Evolutionary conservation across 2,888 invertebrate species (phyloP), one percentile per base, ranked within the genome.

Genomic region (Leptopterna dolabrata): DNA sequence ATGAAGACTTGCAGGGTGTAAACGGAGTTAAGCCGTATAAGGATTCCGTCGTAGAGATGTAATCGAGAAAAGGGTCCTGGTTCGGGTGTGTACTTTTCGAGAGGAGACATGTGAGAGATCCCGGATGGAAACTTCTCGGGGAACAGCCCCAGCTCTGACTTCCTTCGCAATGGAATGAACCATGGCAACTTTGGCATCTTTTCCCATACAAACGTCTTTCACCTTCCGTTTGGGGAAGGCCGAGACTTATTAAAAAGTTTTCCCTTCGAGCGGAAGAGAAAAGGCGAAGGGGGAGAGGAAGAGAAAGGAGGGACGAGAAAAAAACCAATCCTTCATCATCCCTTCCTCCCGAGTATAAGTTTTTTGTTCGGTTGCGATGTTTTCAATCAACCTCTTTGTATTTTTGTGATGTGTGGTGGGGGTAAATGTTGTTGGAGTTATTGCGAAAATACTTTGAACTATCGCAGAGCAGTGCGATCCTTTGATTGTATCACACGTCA

Each of bases 1-100:
- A 83, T 83, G 83, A 83, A 83, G 71, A 63, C 63, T 70, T 36
- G 19, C 63, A 63, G 71, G 83, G 83, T 83, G 83, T 83, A 83
- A 83, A 83, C 83, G 43, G 63, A 24, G 70, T 70, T 82, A 82
- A 63, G 19, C 63, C 63, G 51, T 16, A 7, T 7, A 7, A 36
- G 36, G 36, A 36, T 2, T 2, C 36, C 36, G 36, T 36, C 36
- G 36, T 36, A 2, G 36, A 36, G 30, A 55, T 81, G 45, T 81
- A 27, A 81, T 55, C 30, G 45, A 14, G 63, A 24, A 36, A 36
- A 36, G 36, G 36, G 36, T 36, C 7, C 36, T 2, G 14, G 55
- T 51, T 45, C n/a, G 3, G 55, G 55, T 30, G 29, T 24, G 51
- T 81, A 51, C 81, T 81, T 81, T 81, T 81, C 81, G 14, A 13